Evolutionary conservation across 2,888 invertebrate genomes (phyloP).

Genomic region (Cheiracanthium punctorium): DNA sequence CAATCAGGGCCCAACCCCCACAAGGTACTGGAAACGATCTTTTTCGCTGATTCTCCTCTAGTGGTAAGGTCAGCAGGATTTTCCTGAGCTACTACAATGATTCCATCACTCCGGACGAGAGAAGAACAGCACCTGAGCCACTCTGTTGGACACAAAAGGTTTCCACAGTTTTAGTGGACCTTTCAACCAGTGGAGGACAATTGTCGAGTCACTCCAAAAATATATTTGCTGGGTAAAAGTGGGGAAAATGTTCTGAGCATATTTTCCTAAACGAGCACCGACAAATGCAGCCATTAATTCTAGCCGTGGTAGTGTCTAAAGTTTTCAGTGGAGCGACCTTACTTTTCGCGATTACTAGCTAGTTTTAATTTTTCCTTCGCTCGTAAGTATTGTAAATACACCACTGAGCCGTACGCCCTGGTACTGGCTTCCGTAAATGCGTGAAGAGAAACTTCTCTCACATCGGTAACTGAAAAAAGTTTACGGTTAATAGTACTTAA

Average conservation of each 20-base stretch:
- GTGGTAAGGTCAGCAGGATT: background rate
- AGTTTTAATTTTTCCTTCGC: too few species aligned
- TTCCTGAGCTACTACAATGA: background rate
- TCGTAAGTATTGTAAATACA: background rate
- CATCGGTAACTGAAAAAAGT: too few species aligned
- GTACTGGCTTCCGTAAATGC: too few species aligned
- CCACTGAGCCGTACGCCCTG: background rate
- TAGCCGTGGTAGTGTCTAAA: background rate
- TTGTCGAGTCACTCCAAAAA: background rate
- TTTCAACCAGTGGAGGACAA: background rate
- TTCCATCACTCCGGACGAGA: background rate
- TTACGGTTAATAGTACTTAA: too few species aligned
- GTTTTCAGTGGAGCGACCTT: too few species aligned
- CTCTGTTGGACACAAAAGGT: background rate
- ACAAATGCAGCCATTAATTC: conserved; percentile 4
- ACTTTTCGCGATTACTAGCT: too few species aligned
- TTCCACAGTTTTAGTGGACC: background rate
- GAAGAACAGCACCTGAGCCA: background rate
- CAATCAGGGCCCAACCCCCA: background rate
- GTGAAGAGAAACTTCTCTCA: too few species aligned
- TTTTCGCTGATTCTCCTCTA: background rate
- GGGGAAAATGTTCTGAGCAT: background rate
- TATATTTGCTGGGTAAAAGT: background rate
- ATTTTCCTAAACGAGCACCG: background rate
- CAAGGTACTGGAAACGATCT: background rate